Percentiles rank a stretch among this genome's conserved stretches.
phyloP scores from a whole-genome alignment of 2,888 invertebrate genomes.

The Pyrocoelia pectoralis region DNA sequence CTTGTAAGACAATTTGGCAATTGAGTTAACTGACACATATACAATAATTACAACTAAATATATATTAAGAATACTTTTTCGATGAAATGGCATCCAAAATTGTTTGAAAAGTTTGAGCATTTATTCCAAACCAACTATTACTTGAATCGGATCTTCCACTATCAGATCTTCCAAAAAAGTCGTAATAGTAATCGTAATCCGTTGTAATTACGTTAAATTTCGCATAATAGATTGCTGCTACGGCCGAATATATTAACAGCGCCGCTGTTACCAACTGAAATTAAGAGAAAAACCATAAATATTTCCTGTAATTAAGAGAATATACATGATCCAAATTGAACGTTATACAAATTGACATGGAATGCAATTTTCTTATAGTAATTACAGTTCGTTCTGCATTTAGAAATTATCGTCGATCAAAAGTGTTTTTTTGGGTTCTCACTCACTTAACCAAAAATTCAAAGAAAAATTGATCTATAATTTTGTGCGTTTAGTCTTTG shows the following conservation, averaged over 20 bases:
- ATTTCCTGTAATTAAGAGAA: slow-evolving; percentile 17
- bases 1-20: too few species aligned
- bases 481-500: too few species aligned
- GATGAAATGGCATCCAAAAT: slow-evolving; percentile 69
- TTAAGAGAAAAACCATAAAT: slow-evolving; percentile 16
- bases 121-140: slow-evolving; percentile 64
- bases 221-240: slow-evolving; percentile 87
- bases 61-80: slow-evolving; percentile 56
- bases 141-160: slow-evolving; percentile 59
- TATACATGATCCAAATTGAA: slow-evolving; percentile 14
- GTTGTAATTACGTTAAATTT: slow-evolving; percentile 85
- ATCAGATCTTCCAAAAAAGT: slow-evolving; percentile 73
- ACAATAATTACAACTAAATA: background rate
- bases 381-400: too few species aligned
- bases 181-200: slow-evolving; percentile 78
- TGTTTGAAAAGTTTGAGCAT: slow-evolving; percentile 70
- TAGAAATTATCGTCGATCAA: too few species aligned
- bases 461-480: too few species aligned
- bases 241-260: slow-evolving; percentile 81
- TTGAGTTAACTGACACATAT: too few species aligned
- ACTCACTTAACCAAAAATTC: too few species aligned
- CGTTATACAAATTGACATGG: slow-evolving; percentile 18
- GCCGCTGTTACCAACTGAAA: slow-evolving; percentile 82
- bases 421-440: too few species aligned
- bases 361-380: too few species aligned